Conservation (phyloP, 2,113 vertebrate species). For the Todiramphus chloris region DNA sequence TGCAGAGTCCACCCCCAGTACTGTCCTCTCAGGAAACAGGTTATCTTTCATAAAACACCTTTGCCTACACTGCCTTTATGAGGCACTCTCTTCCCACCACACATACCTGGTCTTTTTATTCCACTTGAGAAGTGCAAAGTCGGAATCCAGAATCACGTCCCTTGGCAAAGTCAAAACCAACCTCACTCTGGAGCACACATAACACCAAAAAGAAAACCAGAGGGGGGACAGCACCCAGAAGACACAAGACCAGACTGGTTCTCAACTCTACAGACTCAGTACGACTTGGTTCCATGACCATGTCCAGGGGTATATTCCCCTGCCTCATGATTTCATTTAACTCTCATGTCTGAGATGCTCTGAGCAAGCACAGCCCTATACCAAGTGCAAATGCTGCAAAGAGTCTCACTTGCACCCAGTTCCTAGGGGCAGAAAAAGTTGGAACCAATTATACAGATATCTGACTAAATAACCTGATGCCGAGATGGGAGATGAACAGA, state of each 20-base stretch:
- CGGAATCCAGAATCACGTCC: not conserved
- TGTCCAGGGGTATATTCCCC: not conserved
- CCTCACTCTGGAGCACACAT: not conserved
- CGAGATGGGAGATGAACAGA: not conserved
- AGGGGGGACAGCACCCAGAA: not conserved
- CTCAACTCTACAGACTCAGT: not conserved
- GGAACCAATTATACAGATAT: not conserved
- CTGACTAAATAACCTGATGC: not conserved
- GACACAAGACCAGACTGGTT: not conserved
- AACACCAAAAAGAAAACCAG: not conserved
- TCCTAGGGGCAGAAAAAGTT: slow-evolving; percentile 11
- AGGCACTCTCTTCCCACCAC: not conserved
- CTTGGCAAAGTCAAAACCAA: not conserved
- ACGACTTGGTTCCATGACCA: not conserved
- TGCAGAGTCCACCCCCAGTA: not conserved
- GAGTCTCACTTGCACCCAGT: not conserved
- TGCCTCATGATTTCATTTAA: not conserved
- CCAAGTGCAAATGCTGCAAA: not conserved
- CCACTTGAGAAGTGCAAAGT: not conserved
- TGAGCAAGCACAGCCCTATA: not conserved
- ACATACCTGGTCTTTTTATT: not conserved
- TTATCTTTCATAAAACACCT: not conserved
- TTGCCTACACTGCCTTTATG: not conserved
- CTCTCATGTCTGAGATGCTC: slow-evolving; percentile 20
- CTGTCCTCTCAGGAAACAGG: not conserved